A percentile compares a stretch with the other conserved stretches of the same genome.
These are phyloP conservation scores for Cotesia chilonis DNA, from an alignment of 1,140 invertebrate species.

Conservation along the genomic window DNA sequence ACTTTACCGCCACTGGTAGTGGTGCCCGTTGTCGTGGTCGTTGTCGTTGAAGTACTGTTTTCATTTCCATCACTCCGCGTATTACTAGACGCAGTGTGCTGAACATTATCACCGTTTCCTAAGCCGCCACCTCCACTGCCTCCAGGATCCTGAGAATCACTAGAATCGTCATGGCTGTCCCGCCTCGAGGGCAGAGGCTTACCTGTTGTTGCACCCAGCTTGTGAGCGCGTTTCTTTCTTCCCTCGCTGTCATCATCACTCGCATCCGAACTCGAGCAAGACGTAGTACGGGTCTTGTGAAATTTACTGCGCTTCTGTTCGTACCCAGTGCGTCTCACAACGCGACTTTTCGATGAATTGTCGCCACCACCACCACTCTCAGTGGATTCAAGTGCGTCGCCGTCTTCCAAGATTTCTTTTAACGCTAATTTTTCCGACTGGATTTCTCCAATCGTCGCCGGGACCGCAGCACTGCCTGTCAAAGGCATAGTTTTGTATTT, in stretches of 20 bases:
- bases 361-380: constrained; percentile 37
- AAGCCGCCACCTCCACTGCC: constrained; percentile 61
- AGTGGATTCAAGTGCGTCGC: constrained; percentile 54
- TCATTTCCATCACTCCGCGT: constrained; percentile 47
- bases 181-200: constrained; percentile 71
- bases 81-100: constrained; percentile 42
- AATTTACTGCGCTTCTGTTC: constrained; percentile 76
- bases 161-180: constrained; percentile 82
- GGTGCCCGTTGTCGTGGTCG: constrained; percentile 44
- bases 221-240: constrained; percentile 80
- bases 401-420: constrained; percentile 80
- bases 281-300: constrained; percentile 81
- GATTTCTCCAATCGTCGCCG: not conserved
- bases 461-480: constrained; percentile 52
- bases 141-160: constrained; percentile 76
- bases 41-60: constrained; percentile 34
- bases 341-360: constrained; percentile 48
- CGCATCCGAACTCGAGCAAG: constrained; percentile 88
- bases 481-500: constrained; percentile 71
- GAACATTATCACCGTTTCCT: constrained; percentile 55
- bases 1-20: constrained; percentile 50
- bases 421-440: constrained; percentile 67
- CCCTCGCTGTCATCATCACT: constrained; percentile 90
- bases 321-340: constrained; percentile 62
- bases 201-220: constrained; percentile 69